Evolutionary conservation across 2,888 invertebrate genomes (phyloP).

Genomic region (Galeruca laticollis): DNA sequence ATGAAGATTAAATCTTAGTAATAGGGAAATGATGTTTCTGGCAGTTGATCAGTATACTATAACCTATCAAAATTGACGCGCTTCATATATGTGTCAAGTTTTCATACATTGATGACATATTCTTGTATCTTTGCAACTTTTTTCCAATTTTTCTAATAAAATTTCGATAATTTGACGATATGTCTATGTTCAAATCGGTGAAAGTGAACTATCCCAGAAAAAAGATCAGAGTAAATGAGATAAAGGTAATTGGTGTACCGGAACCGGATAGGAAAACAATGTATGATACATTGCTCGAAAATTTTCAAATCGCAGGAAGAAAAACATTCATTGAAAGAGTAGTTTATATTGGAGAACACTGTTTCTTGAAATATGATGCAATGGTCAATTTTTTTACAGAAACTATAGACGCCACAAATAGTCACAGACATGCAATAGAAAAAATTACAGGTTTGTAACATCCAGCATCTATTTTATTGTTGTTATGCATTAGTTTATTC

Average conservation of each 20-base stretch:
- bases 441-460: slow-evolving; percentile 5
- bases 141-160: background rate
- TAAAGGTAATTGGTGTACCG: background rate
- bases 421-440: background rate
- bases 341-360: slow-evolving; percentile 8
- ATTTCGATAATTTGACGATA: background rate
- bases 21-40: too few species aligned
- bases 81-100: background rate
- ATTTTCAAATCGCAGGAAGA: background rate
- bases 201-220: slow-evolving; percentile 2
- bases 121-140: background rate
- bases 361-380: background rate
- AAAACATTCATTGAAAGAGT: background rate
- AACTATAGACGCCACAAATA: background rate
- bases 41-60: background rate
- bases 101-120: background rate
- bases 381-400: background rate
- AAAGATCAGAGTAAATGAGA: background rate
- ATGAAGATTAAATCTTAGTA: too few species aligned
- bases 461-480: background rate
- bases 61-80: background rate
- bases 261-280: slow-evolving; percentile 1
- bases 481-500: too few species aligned
- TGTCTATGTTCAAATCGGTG: slow-evolving; percentile 13
- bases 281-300: slow-evolving; percentile 2